A percentile compares a stretch with the other conserved stretches of the same genome.
phyloP scores from a whole-genome alignment of 2,797 vertebrate species.

The Glyptemys insculpta region DNA sequence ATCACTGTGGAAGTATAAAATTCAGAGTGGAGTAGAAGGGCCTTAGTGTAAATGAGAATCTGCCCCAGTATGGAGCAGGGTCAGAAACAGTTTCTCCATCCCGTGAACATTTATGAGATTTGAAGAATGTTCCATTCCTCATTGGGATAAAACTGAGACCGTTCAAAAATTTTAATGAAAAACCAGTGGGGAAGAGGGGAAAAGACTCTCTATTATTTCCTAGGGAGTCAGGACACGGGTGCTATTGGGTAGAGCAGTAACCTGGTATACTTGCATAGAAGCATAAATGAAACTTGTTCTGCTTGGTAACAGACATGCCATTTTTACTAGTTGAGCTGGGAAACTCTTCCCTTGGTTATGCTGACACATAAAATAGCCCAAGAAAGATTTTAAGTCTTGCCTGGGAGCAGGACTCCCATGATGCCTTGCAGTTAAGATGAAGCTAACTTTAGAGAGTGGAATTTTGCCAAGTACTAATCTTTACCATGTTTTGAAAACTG shows the following conservation, averaged over 20 bases:
- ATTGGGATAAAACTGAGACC: neutral
- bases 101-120: neutral
- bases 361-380: neutral
- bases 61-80: neutral
- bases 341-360: neutral
- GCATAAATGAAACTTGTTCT: neutral
- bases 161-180: neutral
- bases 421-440: neutral
- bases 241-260: neutral
- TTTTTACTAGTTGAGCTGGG: neutral
- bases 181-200: neutral
- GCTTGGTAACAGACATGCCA: neutral
- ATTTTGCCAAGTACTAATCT: neutral
- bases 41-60: neutral
- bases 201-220: neutral
- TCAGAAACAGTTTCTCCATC: neutral
- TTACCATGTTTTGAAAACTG: neutral
- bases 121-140: neutral
- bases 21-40: neutral
- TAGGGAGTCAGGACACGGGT: neutral
- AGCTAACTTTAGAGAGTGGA: neutral
- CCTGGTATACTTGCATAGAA: neutral
- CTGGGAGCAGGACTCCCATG: neutral
- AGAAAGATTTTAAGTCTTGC: neutral
- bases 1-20: accelerated